Base-by-base conservation (phyloP, 2,888 invertebrate species). In the Tenthredo amoena region DNA sequence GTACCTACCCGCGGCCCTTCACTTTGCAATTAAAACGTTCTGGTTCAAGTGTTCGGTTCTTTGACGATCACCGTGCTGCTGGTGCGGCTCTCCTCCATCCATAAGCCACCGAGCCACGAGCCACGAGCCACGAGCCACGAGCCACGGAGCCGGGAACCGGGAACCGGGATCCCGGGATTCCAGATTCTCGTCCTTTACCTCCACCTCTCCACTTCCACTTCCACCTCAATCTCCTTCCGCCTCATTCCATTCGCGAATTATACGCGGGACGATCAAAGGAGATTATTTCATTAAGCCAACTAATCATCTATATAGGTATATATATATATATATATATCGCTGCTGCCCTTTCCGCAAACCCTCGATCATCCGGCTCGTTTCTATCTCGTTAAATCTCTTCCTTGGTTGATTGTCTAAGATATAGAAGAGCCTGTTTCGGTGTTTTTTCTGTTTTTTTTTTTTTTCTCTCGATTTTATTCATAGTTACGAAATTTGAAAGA, bases 1-100 rank as follows among this genome's bases (percentile, higher is more conserved):
- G 74, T 43, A 87, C 90, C 89, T n/a, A 31, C 26, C 65, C n/a
- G n/a, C 10, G 21, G n/a, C 21, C 21, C 88, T 91, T 92, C 91
- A 92, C 87, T 88, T 91, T 88, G 91, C 91, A 92, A 92, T 92
- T 92, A 92, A 92, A 92, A 92, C 90, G 91, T 92, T 92, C 92
- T 91, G 92, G 90, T 90, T 91, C 91, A 91, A 91, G 91, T 92
- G 91, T 90, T 89, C 91, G 65, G 47, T 88, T 90, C 90, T 91
- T 91, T 89, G 90, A 88, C 88, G 87, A 90, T 82, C 68, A 65
- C 31, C 31, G 68, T 34, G 15, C 34, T 34, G 9, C 34, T 15
- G 47, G 12, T 12, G 43, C 43, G 18, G 43, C 76, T 40, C 76
- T 34, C 34, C 18, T 21, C 76, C 15, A 88, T 82, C 88, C 86